Evolutionary conservation across 2,797 vertebrate genomes (phyloP).

Genomic region (Propithecus deckenii): DNA sequence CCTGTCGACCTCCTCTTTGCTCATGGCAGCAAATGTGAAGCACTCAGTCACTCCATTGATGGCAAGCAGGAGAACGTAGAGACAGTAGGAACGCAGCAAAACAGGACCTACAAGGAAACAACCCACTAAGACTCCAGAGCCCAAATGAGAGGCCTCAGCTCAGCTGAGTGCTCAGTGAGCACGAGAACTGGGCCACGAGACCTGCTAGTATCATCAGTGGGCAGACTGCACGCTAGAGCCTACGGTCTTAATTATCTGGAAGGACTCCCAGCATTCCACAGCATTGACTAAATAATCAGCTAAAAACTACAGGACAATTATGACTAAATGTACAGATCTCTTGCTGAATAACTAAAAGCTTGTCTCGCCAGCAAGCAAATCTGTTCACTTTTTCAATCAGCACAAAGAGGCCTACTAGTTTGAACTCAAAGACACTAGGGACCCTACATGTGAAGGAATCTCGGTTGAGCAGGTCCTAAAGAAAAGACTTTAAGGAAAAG

Average conservation of each 20-base stretch:
- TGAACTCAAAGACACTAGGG: background rate
- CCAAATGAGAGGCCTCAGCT: background rate
- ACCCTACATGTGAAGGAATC: background rate
- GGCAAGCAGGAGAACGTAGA: constrained; percentile 95
- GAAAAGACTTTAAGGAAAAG: background rate
- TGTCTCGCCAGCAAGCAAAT: background rate
- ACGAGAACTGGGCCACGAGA: background rate
- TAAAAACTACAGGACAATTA: constrained; percentile 21
- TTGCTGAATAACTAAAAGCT: constrained; percentile 28
- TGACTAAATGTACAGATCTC: background rate
- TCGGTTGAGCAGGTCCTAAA: background rate
- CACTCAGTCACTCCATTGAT: constrained; percentile 97
- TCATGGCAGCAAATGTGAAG: constrained; percentile 97
- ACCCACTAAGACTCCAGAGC: background rate
- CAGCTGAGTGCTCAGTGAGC: background rate
- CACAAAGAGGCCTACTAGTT: background rate
- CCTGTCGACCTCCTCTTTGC: constrained; percentile 96
- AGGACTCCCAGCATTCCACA: background rate
- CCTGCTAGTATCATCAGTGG: background rate
- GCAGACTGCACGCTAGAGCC: background rate
- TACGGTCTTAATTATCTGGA: background rate
- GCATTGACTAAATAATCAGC: background rate
- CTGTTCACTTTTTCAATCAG: constrained; percentile 28
- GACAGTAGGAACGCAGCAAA: constrained; percentile 92
- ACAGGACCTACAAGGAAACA: constrained; percentile 88